Percentiles rank a stretch among this genome's conserved stretches.
Evolutionary conservation across 2,113 vertebrate genomes (phyloP).

Genomic region (Tretioscincus oriximinensis): DNA sequence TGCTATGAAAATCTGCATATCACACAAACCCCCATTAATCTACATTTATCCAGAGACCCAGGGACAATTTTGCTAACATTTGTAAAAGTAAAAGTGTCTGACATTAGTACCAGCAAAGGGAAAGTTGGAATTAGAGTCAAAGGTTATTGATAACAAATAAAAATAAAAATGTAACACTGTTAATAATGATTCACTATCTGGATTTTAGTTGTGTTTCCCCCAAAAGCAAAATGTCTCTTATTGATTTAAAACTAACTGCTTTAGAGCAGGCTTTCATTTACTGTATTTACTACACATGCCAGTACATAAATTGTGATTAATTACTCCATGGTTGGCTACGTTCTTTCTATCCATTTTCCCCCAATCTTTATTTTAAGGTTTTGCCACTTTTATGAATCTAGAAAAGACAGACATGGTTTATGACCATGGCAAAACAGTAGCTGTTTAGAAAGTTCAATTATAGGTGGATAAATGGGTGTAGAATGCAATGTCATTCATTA

Average conservation of each 20-base stretch:
- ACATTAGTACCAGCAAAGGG: neutral
- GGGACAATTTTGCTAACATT: constrained; percentile 10
- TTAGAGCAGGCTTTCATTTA: constrained; percentile 51
- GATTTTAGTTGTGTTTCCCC: constrained; percentile 19
- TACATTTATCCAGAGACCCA: neutral
- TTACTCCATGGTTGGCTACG: constrained; percentile 38
- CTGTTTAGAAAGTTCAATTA: too few species aligned
- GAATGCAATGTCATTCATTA: too few species aligned
- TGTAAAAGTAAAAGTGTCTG: neutral
- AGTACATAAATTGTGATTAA: constrained; percentile 39
- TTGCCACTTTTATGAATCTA: constrained; percentile 28
- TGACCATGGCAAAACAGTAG: constrained; percentile 40
- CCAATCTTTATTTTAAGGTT: constrained; percentile 26
- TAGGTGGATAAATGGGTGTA: too few species aligned
- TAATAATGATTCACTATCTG: constrained; percentile 17
- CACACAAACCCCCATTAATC: constrained; percentile 14
- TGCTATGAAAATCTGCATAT: constrained; percentile 35
- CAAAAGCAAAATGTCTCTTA: constrained; percentile 27
- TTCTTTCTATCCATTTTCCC: constrained; percentile 23
- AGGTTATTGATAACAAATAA: constrained; percentile 42
- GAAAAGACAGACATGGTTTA: constrained; percentile 8
- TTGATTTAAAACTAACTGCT: constrained; percentile 49
- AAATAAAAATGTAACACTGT: neutral
- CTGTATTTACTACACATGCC: constrained; percentile 50
- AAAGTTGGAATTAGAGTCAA: constrained; percentile 28